Evolutionary conservation across 2,888 invertebrate species (phyloP), one percentile per base, ranked within the genome.

Genomic region (Campoplex capitator): DNA sequence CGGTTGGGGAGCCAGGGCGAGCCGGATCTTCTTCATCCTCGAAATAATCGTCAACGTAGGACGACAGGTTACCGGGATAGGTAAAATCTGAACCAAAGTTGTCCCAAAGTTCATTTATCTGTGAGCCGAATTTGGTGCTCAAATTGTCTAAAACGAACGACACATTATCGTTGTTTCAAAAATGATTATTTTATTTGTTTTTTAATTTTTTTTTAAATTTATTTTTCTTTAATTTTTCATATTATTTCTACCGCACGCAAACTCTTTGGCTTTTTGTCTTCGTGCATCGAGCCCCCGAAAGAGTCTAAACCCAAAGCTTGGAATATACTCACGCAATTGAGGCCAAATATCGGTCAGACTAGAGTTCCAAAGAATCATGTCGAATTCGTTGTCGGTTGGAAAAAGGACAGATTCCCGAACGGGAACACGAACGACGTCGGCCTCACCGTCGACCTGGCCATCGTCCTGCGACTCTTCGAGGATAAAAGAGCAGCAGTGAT

Each of bases 401-500:
- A 97, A 97, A 18, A 97, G 95, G 1, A 97, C 96, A 0, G 96
- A 95, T 91, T 97, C 97, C 91, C 96, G 95, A 83, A 96, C 92
- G 89, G 96, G 83, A 90, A 93, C 92, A 6, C 91, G 92, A 16
- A 90, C 90, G 28, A 85, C 79, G 32, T 62, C 62, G 16, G 62
- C 32, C 6, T 32, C 62, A 32, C 62, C 62, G 13, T 91, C 91
- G 91, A 16, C 7, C 65, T 92, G 92, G 11, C 88, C 71, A 0
- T 23, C 51, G 11, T 79, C 51, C 38, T 93, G 91, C 90, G 97
- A 95, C 70, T 97, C 97, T 32, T 62, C 62, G 62, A 62, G 62
- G 92, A 98, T 94, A 95, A 98, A 98, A 88, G 98, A 97, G 95
- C 99, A 99, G 95, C 99, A 99, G 94, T 99, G 99, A 95, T 99